Percentiles rank a stretch among this genome's conserved stretches.
phyloP scores from a whole-genome alignment of 2,888 invertebrate species.

The Nematopogon swammerdamellus region DNA sequence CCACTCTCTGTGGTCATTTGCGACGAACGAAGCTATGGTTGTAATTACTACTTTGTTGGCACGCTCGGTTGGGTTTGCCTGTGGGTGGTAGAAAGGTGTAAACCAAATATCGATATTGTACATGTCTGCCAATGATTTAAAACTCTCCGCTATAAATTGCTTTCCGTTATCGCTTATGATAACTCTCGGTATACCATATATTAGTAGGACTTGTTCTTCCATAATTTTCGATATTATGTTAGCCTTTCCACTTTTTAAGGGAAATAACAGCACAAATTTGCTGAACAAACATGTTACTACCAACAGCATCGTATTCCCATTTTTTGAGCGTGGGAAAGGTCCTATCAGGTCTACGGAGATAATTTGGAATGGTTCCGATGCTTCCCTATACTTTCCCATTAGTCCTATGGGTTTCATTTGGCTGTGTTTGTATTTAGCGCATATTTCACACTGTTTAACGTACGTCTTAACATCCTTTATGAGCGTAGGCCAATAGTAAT shows the following conservation, averaged over 20 bases:
- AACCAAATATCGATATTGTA: constrained; percentile 8
- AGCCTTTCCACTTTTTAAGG: constrained; percentile 5
- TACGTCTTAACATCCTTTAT: background rate
- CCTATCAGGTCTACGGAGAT: constrained; percentile 11
- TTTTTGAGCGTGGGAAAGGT: constrained; percentile 9
- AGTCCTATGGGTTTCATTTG: background rate
- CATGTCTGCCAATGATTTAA: constrained; percentile 7
- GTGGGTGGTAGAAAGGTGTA: constrained; percentile 18
- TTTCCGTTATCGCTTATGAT: constrained; percentile 13
- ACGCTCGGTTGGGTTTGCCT: constrained; percentile 20
- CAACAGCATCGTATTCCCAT: constrained; percentile 5
- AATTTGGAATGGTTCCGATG: constrained; percentile 6
- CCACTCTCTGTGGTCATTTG: constrained; percentile 13
- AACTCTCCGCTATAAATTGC: constrained; percentile 9
- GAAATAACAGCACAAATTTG: constrained; percentile 7
- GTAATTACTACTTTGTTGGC: constrained; percentile 18
- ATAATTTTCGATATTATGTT: constrained; percentile 7
- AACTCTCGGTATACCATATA: constrained; percentile 8
- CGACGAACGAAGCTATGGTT: constrained; percentile 15
- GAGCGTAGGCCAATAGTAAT: background rate
- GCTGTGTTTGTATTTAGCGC: background rate
- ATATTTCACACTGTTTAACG: background rate
- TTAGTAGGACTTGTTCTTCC: constrained; percentile 9
- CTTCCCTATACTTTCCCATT: background rate
- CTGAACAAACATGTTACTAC: constrained; percentile 10